phyloP scores from a whole-genome alignment of 2,113 vertebrate species.

The Hippocampus zosterae region DNA sequence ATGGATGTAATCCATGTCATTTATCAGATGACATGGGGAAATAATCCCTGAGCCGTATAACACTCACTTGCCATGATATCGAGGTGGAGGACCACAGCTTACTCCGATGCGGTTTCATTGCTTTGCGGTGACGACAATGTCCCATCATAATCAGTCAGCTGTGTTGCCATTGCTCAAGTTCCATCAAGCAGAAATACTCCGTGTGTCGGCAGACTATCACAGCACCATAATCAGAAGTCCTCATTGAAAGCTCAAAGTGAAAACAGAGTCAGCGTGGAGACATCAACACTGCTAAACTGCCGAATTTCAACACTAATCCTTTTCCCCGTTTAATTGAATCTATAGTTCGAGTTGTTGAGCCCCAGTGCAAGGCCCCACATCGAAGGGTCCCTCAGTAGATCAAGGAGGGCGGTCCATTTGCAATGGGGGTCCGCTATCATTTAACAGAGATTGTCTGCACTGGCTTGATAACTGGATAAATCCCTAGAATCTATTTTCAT shows the following conservation, averaged over 20 bases:
- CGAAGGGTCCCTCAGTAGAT: slow-evolving; percentile 8
- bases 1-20: neutral
- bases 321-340: slow-evolving; percentile 53
- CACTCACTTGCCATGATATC: neutral
- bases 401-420: slow-evolving; percentile 24
- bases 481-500: slow-evolving; percentile 69
- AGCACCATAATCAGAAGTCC: slow-evolving; percentile 19
- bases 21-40: neutral
- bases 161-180: slow-evolving; percentile 6
- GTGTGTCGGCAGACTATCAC: slow-evolving; percentile 10
- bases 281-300: slow-evolving; percentile 22
- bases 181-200: slow-evolving; percentile 6
- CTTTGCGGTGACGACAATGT: neutral
- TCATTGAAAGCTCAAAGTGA: slow-evolving; percentile 20
- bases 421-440: slow-evolving; percentile 53
- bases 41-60: neutral
- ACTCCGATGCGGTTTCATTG: neutral
- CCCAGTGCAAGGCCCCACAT: slow-evolving; percentile 27
- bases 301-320: slow-evolving; percentile 49
- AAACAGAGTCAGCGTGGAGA: slow-evolving; percentile 17
- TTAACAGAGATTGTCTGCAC: slow-evolving; percentile 62
- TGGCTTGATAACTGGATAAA: slow-evolving; percentile 66
- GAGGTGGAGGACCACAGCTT: neutral
- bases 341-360: slow-evolving; percentile 36
- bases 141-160: neutral